Evolutionary conservation across 2,888 invertebrate genomes (phyloP).

Genomic region (Phoenoteleia sp.): DNA sequence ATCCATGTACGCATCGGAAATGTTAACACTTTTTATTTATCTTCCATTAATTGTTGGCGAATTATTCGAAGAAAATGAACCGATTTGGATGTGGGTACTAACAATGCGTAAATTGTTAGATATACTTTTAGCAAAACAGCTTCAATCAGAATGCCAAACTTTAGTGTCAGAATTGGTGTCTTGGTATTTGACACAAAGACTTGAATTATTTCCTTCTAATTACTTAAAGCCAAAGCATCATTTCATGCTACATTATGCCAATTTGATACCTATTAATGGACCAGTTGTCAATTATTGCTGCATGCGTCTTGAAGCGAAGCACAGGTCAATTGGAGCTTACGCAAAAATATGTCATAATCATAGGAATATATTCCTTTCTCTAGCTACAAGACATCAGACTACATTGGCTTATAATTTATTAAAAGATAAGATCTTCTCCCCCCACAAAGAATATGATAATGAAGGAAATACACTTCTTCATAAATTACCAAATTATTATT

Average conservation of each 20-base stretch:
- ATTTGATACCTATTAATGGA: constrained; percentile 9
- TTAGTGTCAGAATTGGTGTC: constrained; percentile 24
- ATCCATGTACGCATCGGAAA: constrained; percentile 54
- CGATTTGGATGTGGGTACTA: constrained; percentile 50
- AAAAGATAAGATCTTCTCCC: too few relatives aligned
- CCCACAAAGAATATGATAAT: not conserved
- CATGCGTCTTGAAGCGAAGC: constrained; percentile 33
- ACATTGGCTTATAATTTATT: not conserved
- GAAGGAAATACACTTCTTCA: not conserved
- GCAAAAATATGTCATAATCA: constrained; percentile 28
- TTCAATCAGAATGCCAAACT: constrained; percentile 9
- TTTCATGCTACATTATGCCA: constrained; percentile 37
- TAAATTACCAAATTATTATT: not conserved
- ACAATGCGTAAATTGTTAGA: constrained; percentile 46
- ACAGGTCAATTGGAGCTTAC: not conserved
- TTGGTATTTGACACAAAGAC: constrained; percentile 16
- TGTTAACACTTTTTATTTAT: constrained; percentile 43
- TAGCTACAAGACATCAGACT: constrained; percentile 35
- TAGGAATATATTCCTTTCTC: constrained; percentile 33
- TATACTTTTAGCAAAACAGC: constrained; percentile 24
- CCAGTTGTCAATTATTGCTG: constrained; percentile 12
- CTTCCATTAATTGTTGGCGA: constrained; percentile 54
- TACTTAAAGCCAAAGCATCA: constrained; percentile 56
- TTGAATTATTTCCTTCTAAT: constrained; percentile 30
- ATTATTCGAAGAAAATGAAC: constrained; percentile 21